A percentile compares a stretch with the other conserved stretches of the same genome.
These are phyloP conservation scores for Tachina fera DNA, from an alignment of 2,888 invertebrate species.

Conservation along the genomic window DNA sequence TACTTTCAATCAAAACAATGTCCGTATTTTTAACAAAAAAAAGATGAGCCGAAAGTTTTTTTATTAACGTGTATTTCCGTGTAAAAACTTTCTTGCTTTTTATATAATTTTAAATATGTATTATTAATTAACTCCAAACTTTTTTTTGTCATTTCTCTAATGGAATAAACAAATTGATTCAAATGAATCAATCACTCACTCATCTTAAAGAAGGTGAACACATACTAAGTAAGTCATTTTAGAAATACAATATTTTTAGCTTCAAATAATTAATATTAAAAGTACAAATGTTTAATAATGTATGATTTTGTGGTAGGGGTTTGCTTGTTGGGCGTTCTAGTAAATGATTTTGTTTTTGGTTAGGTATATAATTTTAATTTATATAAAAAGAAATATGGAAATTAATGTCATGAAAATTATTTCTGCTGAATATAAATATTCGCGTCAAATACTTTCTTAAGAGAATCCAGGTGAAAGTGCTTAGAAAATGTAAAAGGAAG, in stretches of 20 bases:
- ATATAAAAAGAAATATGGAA: conserved; percentile 40
- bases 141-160: conserved; percentile 23
- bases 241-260: conserved; percentile 7
- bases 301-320: conserved; percentile 31
- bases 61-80: neutral
- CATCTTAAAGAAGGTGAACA: conserved; percentile 3
- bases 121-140: conserved; percentile 7
- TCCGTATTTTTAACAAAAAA: neutral
- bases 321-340: conserved; percentile 5
- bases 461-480: conserved; percentile 43
- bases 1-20: neutral
- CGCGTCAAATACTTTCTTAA: conserved; percentile 68
- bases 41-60: neutral
- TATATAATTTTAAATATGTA: neutral
- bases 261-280: neutral
- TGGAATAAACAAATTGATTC: conserved; percentile 24
- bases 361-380: conserved; percentile 54
- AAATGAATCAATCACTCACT: conserved; percentile 12
- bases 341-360: conserved; percentile 38
- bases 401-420: conserved; percentile 66
- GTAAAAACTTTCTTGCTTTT: conserved; percentile 36
- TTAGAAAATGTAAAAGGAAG: conserved; percentile 9
- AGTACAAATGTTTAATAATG: neutral
- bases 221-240: neutral
- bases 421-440: conserved; percentile 71